These are phyloP conservation scores for Vanessa atalanta DNA, from an alignment of 1,140 invertebrate genomes.

Conservation along the genomic window DNA sequence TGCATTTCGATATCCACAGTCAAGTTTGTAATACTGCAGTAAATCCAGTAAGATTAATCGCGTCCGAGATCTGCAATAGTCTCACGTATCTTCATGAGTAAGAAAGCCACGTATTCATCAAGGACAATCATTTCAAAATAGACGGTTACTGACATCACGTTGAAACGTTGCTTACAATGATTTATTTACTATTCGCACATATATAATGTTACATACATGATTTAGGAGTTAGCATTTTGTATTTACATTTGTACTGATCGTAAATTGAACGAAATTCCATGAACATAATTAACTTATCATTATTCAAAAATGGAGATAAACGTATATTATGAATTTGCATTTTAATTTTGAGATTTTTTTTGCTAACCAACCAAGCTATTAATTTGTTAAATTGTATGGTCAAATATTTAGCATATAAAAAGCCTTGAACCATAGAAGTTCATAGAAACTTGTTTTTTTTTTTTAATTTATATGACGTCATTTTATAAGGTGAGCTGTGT, in stretches of 20 bases:
- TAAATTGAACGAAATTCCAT: too few species aligned
- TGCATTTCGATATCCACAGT: background rate
- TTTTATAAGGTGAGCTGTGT: slow-evolving; percentile 17
- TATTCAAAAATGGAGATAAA: too few species aligned
- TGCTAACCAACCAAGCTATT: background rate
- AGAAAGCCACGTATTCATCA: slow-evolving; percentile 4
- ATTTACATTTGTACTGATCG: too few species aligned
- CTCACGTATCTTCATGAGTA: slow-evolving; percentile 10
- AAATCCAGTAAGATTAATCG: background rate
- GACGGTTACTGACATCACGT: background rate
- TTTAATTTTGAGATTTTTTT: background rate
- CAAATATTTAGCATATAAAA: background rate
- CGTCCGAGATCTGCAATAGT: slow-evolving; percentile 1
- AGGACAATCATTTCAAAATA: slow-evolving; percentile 2
- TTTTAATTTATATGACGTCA: slow-evolving; percentile 35
- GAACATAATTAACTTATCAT: too few species aligned
- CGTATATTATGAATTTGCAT: too few species aligned
- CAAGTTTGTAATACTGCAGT: background rate
- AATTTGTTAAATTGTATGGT: background rate
- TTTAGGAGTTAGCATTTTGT: too few species aligned
- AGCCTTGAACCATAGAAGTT: slow-evolving; percentile 23
- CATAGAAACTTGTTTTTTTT: slow-evolving; percentile 26
- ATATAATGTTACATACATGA: too few species aligned
- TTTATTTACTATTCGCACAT: background rate
- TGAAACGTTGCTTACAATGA: background rate